Evolutionary conservation across 2,888 invertebrate species (phyloP), one percentile per base, ranked within the genome.

Genomic region (Agriopis aurantiaria): DNA sequence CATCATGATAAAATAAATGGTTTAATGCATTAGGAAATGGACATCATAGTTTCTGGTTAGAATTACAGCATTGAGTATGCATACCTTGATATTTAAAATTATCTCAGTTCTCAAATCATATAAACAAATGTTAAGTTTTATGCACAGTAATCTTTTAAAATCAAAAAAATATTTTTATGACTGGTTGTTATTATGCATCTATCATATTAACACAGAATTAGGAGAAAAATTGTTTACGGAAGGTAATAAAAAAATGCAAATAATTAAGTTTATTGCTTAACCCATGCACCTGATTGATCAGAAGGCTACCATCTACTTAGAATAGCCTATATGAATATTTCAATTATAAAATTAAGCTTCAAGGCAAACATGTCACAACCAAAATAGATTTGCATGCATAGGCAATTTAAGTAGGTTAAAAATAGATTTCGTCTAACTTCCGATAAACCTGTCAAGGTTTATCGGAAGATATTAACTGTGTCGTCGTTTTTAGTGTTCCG

Each of bases 301-400:
- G 60, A 74, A 74, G 71, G 17, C 17, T 23, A 23, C 17, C 0
- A 23, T 69, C 33, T 59, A 63, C 17, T 60, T 62, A 14, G 46
- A 68, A 56, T 51, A 65, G 64, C 45, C 5, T 65, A 65, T 52
- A 60, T 68, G 17, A 57, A 57, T 69, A 64, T 69, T 75, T 63
- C 64, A 69, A 69, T 58, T 55, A 66, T 55, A 65, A n/a, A n/a
- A 57, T 60, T 52, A 59, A 58, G 41, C 43, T 51, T 68, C 76
- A 76, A 76, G 76, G 76, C 52, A 23, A 69, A 59, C 62, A 14
- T 8, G 33, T 33, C 33, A 23, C 2, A 23, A 66, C 68, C n/a
- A 60, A 72, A 72, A 73, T 75, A 75, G 69, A 64, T 61, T 49
- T 63, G 45, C 55, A 60, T 66, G 52, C 58, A 45, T 59, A 51